These are phyloP conservation scores for Tetanocera ferruginea DNA, from an alignment of 2,888 invertebrate genomes.

Conservation along the genomic window DNA sequence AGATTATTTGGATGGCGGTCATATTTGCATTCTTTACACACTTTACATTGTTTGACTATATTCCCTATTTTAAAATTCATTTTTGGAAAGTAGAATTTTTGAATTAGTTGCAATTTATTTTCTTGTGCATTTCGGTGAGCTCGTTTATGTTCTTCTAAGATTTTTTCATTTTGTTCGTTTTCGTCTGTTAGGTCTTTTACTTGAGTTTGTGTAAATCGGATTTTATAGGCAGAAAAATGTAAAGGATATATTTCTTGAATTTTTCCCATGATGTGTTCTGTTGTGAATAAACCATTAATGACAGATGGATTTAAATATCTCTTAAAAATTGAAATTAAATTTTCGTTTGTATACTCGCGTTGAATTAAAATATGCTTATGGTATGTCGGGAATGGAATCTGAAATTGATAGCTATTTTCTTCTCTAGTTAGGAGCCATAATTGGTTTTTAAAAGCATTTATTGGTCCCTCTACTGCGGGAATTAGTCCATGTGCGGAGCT, in stretches of 20 bases:
- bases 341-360: not conserved
- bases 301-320: slow-evolving; percentile 35
- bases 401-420: no score
- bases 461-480: not conserved
- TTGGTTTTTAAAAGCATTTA: slow-evolving; percentile 1
- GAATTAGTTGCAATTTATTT: no score
- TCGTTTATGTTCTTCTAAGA: slow-evolving; percentile 31
- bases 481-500: not conserved
- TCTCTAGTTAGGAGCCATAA: no score
- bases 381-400: no score
- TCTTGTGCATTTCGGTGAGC: no score
- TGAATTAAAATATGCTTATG: slow-evolving; percentile 24
- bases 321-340: slow-evolving; percentile 3
- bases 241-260: slow-evolving; percentile 30
- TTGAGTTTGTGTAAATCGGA: slow-evolving; percentile 17
- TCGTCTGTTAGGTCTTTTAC: slow-evolving; percentile 30
- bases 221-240: not conserved
- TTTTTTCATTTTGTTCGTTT: slow-evolving; percentile 22
- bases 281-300: slow-evolving; percentile 36
- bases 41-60: no score
- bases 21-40: no score
- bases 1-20: no score
- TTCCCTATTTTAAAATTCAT: no score
- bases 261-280: slow-evolving; percentile 35
- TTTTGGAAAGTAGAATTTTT: no score